Evolutionary conservation across 2,113 vertebrate genomes (phyloP).

Genomic region (Scatophagus argus): DNA sequence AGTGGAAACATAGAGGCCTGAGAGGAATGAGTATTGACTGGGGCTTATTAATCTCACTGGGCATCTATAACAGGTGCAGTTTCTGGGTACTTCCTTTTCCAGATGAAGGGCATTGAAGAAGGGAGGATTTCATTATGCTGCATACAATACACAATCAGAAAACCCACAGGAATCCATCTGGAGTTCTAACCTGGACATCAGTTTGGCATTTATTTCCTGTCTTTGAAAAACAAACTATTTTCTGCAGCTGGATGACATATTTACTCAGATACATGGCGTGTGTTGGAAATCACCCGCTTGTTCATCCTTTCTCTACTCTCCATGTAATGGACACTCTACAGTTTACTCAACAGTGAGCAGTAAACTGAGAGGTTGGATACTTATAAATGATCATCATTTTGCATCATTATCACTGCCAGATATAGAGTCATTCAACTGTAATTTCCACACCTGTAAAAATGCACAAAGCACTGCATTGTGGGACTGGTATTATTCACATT

Average conservation of each 20-base stretch:
- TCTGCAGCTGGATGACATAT: slow-evolving; percentile 1
- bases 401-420: not conserved
- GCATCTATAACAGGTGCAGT: slow-evolving; percentile 12
- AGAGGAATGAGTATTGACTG: slow-evolving; percentile 53
- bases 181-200: not conserved
- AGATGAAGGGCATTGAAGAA: slow-evolving; percentile 6
- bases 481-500: not conserved
- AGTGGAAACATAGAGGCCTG: slow-evolving; percentile 43
- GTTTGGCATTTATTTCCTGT: not conserved
- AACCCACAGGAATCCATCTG: not conserved
- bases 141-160: slow-evolving; percentile 3
- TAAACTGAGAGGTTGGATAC: not conserved
- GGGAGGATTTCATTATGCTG: not conserved
- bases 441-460: not conserved
- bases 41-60: slow-evolving; percentile 53
- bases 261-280: not conserved
- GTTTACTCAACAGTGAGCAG: not conserved
- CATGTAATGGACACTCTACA: not conserved
- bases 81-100: slow-evolving; percentile 33
- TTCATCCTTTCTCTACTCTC: not conserved
- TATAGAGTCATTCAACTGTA: not conserved
- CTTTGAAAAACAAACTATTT: not conserved
- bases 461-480: not conserved
- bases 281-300: not conserved
- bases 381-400: not conserved